Evolutionary conservation across 2,797 vertebrate genomes (phyloP), one percentile per base, ranked within the genome.

Genomic region (Acanthurus leucopareius): DNA sequence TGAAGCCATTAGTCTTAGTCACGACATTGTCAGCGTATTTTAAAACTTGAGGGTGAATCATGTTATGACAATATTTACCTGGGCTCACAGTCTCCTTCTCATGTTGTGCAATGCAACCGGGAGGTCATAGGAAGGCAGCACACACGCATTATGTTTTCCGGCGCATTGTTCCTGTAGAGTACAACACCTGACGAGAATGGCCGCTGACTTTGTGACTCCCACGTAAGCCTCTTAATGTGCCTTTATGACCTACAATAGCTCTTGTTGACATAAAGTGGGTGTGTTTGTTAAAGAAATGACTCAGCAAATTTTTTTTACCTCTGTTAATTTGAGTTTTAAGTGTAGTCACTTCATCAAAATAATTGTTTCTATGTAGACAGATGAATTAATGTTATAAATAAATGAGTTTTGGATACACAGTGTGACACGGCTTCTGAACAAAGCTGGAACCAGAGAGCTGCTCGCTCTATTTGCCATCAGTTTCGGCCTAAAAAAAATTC

Each of bases 21-120:
- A 63, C 35, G 69, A 17, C 58, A 40, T 65, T 8, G 3, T 15
- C 69, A 64, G 35, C 14, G 22, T 63, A 52, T 68, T 56, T 25
- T 40, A 69, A 22, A 10, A 20, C 76, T 60, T 68, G 14, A 63
- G 60, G 73, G 20, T 88, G 80, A 89, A 85, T 88, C 82, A 88
- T 77, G 51, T 67, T 66, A 53, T 68, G 51, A 75, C 73, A 83
- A 74, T 86, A 70, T 88, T 82, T 59, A 75, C 64, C 13, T 49
- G 84, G 76, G 77, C 76, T 72, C 52, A 28, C 69, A 77, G 57
- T 49, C 20, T 64, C 57, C 17, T 7, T 83, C 15, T 52, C 56
- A 68, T 22, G 20, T 84, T 85, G 69, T 69, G 86, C 77, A 88
- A 89, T 71, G 25, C 61, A 79, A 79, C 53, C 63, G 79, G 79